Evolutionary conservation across 2,888 invertebrate species (phyloP), one percentile per base, ranked within the genome.

Genomic region (Timema podura): DNA sequence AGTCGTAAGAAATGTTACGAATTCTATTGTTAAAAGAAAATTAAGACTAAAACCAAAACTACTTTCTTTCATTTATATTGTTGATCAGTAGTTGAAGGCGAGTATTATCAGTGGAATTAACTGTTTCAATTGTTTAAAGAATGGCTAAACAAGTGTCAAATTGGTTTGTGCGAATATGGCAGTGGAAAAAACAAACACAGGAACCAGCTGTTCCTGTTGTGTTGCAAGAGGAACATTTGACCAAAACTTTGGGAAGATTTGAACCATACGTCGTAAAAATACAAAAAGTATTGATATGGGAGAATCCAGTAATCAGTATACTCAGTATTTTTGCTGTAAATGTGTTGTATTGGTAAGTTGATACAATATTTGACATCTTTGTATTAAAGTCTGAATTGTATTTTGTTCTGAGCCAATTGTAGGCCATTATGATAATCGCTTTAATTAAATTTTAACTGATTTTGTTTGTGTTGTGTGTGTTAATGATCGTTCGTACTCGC

Each of bases 331-430:
- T 80, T 71, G 74, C 78, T 67, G 75, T 81, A 48, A 81, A 82
- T 76, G 75, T 80, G 70, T 71, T 82, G 67, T 82, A 81, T 75
- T 82, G 82, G 83, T 82, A 78, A 78, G 81, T 78, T 66, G 48
- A 45, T 1, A 30, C 30, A 30, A 30, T 30, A 30, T 30, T 30
- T 30, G 30, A 30, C 30, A 30, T 30, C 49, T 66, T 47, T 67
- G 57, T 45, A 54, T 64, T 54, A 11, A 61, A 65, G 30, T 9
- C 10, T 1, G 30, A 59, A 59, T 59, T 59, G 30, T 30, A 30
- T 30, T 30, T 30, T 30, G 30, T 3, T 30, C 30, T 30, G 30
- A 30, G 30, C 30, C 30, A 30, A 3, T 30, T 30, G 30, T 30
- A 30, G 3, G 30, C 30, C 30, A 30, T 30, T 30, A 30, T 30